Evolutionary conservation across 2,888 invertebrate species (phyloP), one percentile per base, ranked within the genome.

Genomic region (Yponomeuta cagnagella): DNA sequence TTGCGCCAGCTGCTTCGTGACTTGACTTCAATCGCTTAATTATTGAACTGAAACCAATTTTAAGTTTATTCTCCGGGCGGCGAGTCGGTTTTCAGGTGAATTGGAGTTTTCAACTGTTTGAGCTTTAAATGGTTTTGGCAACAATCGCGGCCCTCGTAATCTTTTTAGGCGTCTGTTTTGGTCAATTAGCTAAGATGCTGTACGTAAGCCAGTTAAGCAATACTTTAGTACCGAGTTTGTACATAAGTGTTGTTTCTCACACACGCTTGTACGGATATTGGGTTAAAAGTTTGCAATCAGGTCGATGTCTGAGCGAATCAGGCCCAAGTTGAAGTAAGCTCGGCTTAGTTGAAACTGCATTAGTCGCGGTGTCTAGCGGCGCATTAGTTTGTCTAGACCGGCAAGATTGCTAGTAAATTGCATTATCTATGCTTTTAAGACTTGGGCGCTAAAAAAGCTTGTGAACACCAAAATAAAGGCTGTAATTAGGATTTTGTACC

Each of bases 361-460:
- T 69, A 69, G 69, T 69, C 52, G 69, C 52, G 30, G 68, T 31
- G 48, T 69, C 67, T 67, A 67, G 67, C 37, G 0, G 10, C 48
- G 69, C 69, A 69, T 69, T 69, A 69, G 69, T 69, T 70, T 63
- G 70, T 70, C 70, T 70, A 70, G 70, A 70, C 70, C 70, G 52
- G 43, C 63, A 63, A 70, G 70, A 70, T 70, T 70, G 70, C 70
- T 33, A 23, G n/a, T 37, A 48, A 70, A 70, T 70, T 70, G 33
- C 63, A 63, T 70, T 70, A 63, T 37, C 70, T 63, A 43, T 63
- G 58, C 69, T 69, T 69, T 68, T 33, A 58, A 58, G 12, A 15
- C 15, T 15, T 15, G 52, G 52, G 52, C 52, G 12, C 15, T 58
- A 58, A 15, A 58, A 58, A 58, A 58, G 15, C 2, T 15, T 43